Percentiles rank a stretch among this genome's conserved stretches.
Evolutionary conservation across 2,888 invertebrate species (phyloP).

Genomic region (Trachelus tabidus): DNA sequence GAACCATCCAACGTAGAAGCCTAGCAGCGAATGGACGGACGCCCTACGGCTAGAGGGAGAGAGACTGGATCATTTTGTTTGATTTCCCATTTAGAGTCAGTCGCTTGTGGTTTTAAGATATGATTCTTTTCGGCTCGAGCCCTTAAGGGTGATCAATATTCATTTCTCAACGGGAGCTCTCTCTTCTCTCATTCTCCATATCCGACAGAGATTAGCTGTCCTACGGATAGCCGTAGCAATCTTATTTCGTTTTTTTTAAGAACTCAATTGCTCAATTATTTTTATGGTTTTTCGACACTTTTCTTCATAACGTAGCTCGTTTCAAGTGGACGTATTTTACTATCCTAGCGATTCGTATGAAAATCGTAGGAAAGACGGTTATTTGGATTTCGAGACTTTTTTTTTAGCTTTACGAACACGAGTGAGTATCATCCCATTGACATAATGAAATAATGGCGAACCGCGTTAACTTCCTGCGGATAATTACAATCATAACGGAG

Average conservation of each 20-base stretch:
- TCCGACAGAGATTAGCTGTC: constrained; percentile 41
- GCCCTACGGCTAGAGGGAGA: constrained; percentile 36
- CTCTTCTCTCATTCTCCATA: neutral
- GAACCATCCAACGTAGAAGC: no score
- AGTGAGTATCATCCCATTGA: no score
- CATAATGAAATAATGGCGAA: neutral
- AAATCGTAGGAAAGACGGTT: no score
- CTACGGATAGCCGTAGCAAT: constrained; percentile 36
- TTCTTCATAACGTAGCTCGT: neutral
- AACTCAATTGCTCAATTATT: constrained; percentile 7
- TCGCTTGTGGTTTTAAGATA: constrained; percentile 64
- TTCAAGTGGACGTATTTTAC: neutral
- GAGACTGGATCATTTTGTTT: constrained; percentile 47
- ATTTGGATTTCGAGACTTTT: no score
- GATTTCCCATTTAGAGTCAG: constrained; percentile 59
- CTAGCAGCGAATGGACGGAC: neutral
- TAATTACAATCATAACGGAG: neutral
- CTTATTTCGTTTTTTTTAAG: constrained; percentile 24
- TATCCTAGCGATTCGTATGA: no score
- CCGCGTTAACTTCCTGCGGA: neutral
- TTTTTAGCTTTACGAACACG: no score
- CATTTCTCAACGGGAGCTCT: constrained; percentile 45
- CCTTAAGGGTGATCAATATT: constrained; percentile 58
- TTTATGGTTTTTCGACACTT: neutral
- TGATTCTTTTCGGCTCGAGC: constrained; percentile 54